Percentiles rank a stretch among this genome's conserved stretches.
Conservation (phyloP, 30 jellyfish, hydroid and myxozoan species). For the Chrysaora quinquecirrha region DNA sequence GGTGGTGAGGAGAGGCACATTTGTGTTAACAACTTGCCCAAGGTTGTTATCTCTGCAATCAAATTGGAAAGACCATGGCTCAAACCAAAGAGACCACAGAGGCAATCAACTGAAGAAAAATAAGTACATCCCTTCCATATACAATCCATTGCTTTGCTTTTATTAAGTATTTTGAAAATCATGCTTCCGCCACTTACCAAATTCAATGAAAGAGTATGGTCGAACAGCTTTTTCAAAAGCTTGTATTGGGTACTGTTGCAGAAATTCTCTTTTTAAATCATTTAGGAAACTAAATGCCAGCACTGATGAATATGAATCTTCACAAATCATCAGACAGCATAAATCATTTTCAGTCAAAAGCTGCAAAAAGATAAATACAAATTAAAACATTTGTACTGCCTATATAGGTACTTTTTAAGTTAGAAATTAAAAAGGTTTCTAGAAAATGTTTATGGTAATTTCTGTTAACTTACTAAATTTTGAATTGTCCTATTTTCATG, state of each 20-base stretch:
- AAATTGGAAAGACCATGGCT: too few relatives aligned
- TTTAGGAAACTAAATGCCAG: slow-evolving; percentile 92
- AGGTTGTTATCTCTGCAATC: too few relatives aligned
- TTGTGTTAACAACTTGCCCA: too few relatives aligned
- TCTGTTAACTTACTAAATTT: slow-evolving; percentile 90
- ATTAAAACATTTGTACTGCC: slow-evolving; percentile 8
- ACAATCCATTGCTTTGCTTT: too few relatives aligned
- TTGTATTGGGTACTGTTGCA: slow-evolving; percentile 75
- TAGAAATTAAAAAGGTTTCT: too few relatives aligned
- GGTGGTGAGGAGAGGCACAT: too few relatives aligned
- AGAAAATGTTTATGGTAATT: too few relatives aligned
- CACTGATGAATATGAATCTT: slow-evolving; percentile 75
- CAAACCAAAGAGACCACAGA: too few relatives aligned
- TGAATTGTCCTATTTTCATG: slow-evolving; percentile 80
- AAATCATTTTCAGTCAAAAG: slow-evolving; percentile 84
- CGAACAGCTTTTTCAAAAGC: slow-evolving; percentile 80
- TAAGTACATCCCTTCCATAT: too few relatives aligned
- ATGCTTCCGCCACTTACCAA: slow-evolving; percentile 90
- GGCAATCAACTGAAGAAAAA: too few relatives aligned
- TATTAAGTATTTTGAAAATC: too few relatives aligned
- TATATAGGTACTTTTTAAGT: too few relatives aligned
- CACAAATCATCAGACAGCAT: slow-evolving; percentile 89
- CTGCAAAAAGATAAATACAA: slow-evolving; percentile 6
- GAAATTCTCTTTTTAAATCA: slow-evolving; percentile 83
- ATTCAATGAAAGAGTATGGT: slow-evolving; percentile 95